Evolutionary conservation across 2,888 invertebrate species (phyloP).

Genomic region (Norana najaformis): DNA sequence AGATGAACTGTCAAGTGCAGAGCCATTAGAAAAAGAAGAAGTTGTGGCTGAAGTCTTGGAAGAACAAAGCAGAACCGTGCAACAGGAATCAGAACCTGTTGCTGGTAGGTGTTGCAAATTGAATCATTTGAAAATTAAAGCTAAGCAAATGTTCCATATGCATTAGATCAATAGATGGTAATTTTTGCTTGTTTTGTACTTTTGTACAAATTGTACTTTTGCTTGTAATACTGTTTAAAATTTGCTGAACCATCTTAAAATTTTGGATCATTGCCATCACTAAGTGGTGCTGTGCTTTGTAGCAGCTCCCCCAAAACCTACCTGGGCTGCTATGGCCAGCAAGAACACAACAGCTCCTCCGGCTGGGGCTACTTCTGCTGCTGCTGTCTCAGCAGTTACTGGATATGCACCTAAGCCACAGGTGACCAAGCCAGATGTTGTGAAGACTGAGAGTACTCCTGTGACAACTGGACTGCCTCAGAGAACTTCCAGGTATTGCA

Average conservation of each 20-base stretch:
- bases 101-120: neutral
- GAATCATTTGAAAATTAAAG: neutral
- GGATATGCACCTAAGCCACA: conserved; percentile 37
- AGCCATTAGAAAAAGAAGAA: conserved; percentile 4
- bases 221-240: neutral
- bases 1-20: neutral
- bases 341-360: conserved; percentile 54
- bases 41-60: neutral
- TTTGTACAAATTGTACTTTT: too few species aligned
- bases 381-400: conserved; percentile 44
- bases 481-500: conserved; percentile 26
- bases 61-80: neutral
- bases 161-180: neutral
- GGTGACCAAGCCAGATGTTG: conserved; percentile 46
- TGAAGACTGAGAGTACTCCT: conserved; percentile 37
- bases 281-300: neutral
- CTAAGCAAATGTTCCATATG: neutral
- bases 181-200: too few species aligned
- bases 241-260: too few species aligned
- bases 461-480: conserved; percentile 46
- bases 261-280: too few species aligned
- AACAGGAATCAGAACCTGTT: neutral
- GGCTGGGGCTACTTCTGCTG: conserved; percentile 51
- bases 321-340: conserved; percentile 60
- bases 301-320: conserved; percentile 37